Base-by-base conservation (phyloP, 2,113 vertebrate genomes). In the Carettochelys insculpta region DNA sequence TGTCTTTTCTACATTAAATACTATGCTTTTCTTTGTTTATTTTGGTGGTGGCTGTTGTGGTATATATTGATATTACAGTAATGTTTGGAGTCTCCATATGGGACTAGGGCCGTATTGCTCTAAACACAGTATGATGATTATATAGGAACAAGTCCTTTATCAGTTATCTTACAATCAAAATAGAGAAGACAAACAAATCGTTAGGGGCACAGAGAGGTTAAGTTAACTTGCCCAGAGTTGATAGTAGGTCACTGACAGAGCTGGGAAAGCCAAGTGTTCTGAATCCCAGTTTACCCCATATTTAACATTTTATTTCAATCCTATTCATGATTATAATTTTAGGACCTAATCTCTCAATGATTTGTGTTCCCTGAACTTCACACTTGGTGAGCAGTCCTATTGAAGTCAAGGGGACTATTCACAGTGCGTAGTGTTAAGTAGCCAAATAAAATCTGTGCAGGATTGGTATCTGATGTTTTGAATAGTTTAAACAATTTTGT, bases 261-360 rank as follows among this genome's bases (percentile, higher is more conserved):
- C 3, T 75, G 82, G 45, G 53, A 31, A 75, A 85, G 9, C 3
- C 80, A 73, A 7, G 82, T 8, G 5, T 56, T 56, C 31, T 43
- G 83, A 50, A 6, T 84, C 43, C 80, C 41, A 73, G 89, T 80
- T 24, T 45, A 91, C 43, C 51, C 25, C 8, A 77, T 73, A 83
- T 84, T 38, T 88, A 27, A 9, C 86, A 68, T 43, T 93, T 85
- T 77, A 22, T 86, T 11, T 56, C 80, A 47, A 8, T 85, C 73
- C 5, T 65, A 88, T 82, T 85, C 81, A 25, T 77, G 61, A 38
- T 27, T 89, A 25, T 82, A 58, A 58, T 90, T 94, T 54, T 73
- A 34, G 79, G 3, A 90, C 58, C 4, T 82, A 87, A 77, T 80
- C 77, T 61, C 85, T 16, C 19, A 51, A 51, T 73, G 41, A 43